Evolutionary conservation across 1,140 invertebrate genomes (phyloP).

Genomic region (Arctopsyche grandis): DNA sequence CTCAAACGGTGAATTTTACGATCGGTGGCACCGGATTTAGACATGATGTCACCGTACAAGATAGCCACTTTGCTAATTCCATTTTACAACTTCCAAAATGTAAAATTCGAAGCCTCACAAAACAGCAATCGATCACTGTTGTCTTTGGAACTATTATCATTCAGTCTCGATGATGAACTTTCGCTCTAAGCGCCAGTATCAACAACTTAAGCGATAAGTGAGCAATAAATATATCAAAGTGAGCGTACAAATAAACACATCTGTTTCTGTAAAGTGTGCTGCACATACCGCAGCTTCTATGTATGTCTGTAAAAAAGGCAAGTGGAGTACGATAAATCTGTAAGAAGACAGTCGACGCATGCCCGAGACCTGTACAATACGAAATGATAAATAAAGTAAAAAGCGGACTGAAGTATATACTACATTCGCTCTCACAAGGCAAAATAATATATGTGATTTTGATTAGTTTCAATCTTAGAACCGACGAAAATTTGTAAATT

Average conservation of each 20-base stretch:
- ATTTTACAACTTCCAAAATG: slow-evolving; percentile 4
- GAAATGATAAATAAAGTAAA: slow-evolving; percentile 1
- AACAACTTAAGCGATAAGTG: background rate
- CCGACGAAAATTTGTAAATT: too few species aligned
- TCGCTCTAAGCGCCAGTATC: background rate
- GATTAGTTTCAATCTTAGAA: too few species aligned
- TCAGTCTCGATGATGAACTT: background rate
- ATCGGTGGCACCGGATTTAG: background rate
- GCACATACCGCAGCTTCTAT: slow-evolving; percentile 3
- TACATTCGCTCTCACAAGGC: background rate
- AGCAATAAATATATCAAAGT: slow-evolving; percentile 8
- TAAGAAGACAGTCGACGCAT: slow-evolving; percentile 33
- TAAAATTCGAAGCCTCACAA: background rate
- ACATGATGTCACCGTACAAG: slow-evolving; percentile 26
- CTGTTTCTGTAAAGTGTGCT: background rate
- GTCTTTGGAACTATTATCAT: background rate
- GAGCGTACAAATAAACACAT: slow-evolving; percentile 31
- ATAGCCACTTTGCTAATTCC: slow-evolving; percentile 15
- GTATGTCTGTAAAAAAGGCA: slow-evolving; percentile 34
- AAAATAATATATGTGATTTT: too few species aligned
- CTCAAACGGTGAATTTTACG: slow-evolving; percentile 11
- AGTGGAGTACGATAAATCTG: slow-evolving; percentile 38
- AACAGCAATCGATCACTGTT: slow-evolving; percentile 7
- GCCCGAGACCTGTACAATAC: slow-evolving; percentile 11
- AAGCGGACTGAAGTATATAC: background rate